A percentile compares a stretch with the other conserved stretches of the same genome.
Evolutionary conservation across 2,888 invertebrate species (phyloP).

Genomic region (Rhingia campestris): DNA sequence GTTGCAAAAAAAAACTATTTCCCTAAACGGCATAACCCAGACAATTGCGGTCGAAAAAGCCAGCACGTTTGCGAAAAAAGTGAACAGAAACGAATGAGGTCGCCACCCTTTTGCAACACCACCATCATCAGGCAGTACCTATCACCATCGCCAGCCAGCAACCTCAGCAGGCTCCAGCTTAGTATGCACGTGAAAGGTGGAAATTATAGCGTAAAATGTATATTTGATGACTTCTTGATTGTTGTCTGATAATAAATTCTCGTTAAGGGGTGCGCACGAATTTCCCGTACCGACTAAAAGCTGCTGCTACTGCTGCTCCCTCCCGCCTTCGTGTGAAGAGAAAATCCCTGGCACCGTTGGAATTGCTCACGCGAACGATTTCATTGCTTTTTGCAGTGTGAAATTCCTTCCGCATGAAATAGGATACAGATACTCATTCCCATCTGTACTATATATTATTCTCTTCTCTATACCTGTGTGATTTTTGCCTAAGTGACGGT

Average conservation of each 20-base stretch:
- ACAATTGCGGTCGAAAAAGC: slow-evolving; percentile 70
- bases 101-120: slow-evolving; percentile 50
- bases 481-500: slow-evolving; percentile 60
- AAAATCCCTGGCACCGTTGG: slow-evolving; percentile 66
- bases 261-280: slow-evolving; percentile 73
- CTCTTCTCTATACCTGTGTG: slow-evolving; percentile 46
- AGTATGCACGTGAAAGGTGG: slow-evolving; percentile 76
- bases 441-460: slow-evolving; percentile 38
- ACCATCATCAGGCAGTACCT: slow-evolving; percentile 48
- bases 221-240: slow-evolving; percentile 81
- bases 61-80: slow-evolving; percentile 53
- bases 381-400: slow-evolving; percentile 71
- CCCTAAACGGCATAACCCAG: slow-evolving; percentile 61
- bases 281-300: slow-evolving; percentile 40
- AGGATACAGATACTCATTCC: slow-evolving; percentile 67
- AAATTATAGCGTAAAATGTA: slow-evolving; percentile 81
- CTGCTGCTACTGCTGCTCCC: slow-evolving; percentile 28
- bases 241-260: slow-evolving; percentile 76
- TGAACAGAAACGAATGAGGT: slow-evolving; percentile 44
- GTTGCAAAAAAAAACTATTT: slow-evolving; percentile 22
- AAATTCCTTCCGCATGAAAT: slow-evolving; percentile 72
- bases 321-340: slow-evolving; percentile 44
- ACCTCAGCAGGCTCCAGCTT: slow-evolving; percentile 49
- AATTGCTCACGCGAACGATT: slow-evolving; percentile 72
- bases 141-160: slow-evolving; percentile 43